phyloP scores from a whole-genome alignment of 2,888 invertebrate species.

The Ganaspis brasiliensis region DNA sequence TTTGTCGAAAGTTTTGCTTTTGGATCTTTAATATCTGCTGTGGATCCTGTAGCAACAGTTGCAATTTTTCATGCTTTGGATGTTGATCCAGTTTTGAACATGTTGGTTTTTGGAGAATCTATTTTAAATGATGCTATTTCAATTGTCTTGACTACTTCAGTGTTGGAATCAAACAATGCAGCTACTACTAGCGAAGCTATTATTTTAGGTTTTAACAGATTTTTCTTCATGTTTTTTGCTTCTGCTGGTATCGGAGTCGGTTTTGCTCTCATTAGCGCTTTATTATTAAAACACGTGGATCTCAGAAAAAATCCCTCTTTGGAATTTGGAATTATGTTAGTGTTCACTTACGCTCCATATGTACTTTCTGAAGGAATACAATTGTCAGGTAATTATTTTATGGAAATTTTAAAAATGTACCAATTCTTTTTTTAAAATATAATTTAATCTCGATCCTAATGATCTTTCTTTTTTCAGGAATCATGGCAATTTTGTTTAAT shows the following conservation, averaged over 20 bases:
- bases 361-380: constrained; percentile 98
- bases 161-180: constrained; percentile 87
- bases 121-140: constrained; percentile 99
- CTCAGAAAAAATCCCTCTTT: constrained; percentile 98
- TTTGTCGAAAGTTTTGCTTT: constrained; percentile 99
- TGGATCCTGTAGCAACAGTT: constrained; percentile 99
- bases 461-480: constrained; percentile 85
- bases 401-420: no score
- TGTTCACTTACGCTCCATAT: constrained; percentile 99
- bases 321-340: constrained; percentile 99
- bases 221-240: constrained; percentile 98
- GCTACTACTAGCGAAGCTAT: constrained; percentile 91
- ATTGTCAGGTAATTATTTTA: constrained; percentile 87
- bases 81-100: constrained; percentile 98
- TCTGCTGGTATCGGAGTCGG: constrained; percentile 98
- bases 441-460: constrained; percentile 18
- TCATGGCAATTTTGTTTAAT: constrained; percentile 99
- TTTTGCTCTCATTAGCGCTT: constrained; percentile 95
- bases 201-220: constrained; percentile 92
- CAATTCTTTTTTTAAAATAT: no score
- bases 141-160: constrained; percentile 97
- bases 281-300: constrained; percentile 97
- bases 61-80: constrained; percentile 99
- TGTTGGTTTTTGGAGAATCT: constrained; percentile 99
- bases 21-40: constrained; percentile 98